A percentile compares a stretch with the other conserved stretches of the same genome.
phyloP scores from a whole-genome alignment of 2,797 vertebrate genomes.

The Acrocephalus scirpaceus region DNA sequence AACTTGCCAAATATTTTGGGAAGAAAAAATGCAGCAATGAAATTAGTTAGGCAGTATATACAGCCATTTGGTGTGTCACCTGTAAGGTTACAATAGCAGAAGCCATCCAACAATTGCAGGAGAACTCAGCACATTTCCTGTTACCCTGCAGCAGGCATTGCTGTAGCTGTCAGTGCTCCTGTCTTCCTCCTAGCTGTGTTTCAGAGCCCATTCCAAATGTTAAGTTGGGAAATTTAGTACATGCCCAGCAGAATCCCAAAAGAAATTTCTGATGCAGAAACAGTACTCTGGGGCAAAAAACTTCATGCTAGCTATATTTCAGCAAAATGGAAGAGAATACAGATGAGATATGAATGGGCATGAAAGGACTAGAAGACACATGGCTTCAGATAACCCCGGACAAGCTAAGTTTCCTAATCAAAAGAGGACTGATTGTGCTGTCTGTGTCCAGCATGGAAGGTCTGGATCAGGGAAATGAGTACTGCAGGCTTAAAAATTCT shows the following conservation, averaged over 20 bases:
- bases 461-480: not conserved
- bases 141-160: not conserved
- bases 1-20: not conserved
- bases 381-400: not conserved
- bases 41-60: not conserved
- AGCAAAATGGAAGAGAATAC: not conserved
- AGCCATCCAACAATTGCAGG: not conserved
- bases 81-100: not conserved
- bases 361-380: not conserved
- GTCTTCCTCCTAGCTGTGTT: not conserved
- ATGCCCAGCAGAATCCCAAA: not conserved
- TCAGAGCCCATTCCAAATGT: not conserved
- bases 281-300: not conserved
- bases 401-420: not conserved
- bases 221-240: not conserved
- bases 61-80: not conserved
- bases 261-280: not conserved
- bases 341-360: not conserved
- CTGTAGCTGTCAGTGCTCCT: not conserved
- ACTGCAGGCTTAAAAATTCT: not conserved
- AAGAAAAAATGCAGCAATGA: not conserved
- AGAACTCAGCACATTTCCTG: not conserved
- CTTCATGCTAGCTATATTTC: accelerated
- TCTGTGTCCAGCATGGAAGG: not conserved
- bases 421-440: not conserved